phyloP scores from a whole-genome alignment of 2,797 vertebrate genomes.

The Trematomus bernacchii region DNA sequence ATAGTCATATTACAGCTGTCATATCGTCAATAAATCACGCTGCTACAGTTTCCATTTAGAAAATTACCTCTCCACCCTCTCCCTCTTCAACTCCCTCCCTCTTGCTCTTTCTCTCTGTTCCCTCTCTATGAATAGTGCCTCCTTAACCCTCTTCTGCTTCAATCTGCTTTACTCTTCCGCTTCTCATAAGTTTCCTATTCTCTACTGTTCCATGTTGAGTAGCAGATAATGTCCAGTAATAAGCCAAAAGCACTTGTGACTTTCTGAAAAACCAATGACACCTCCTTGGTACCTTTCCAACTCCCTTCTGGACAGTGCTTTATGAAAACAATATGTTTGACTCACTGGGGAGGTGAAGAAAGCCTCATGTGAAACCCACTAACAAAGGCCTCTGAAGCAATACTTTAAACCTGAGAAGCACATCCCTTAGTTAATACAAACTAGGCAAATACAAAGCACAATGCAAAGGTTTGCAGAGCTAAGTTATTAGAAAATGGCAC shows the following conservation, averaged over 20 bases:
- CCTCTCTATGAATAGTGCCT: constrained; percentile 61
- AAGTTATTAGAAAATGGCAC: not conserved
- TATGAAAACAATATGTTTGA: constrained; percentile 35
- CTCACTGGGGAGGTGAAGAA: not conserved
- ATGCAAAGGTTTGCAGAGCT: not conserved
- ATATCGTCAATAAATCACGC: constrained; percentile 80
- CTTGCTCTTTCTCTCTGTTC: constrained; percentile 35
- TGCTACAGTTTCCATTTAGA: constrained; percentile 81
- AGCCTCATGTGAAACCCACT: constrained; percentile 1
- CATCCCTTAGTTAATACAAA: constrained; percentile 18
- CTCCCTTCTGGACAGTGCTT: constrained; percentile 13
- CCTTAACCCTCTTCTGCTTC: constrained; percentile 57
- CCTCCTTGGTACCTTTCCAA: constrained; percentile 18
- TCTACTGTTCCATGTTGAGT: not conserved
- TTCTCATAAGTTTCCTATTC: constrained; percentile 19
- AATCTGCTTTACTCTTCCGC: constrained; percentile 58
- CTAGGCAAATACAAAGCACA: not conserved
- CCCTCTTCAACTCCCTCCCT: constrained; percentile 63
- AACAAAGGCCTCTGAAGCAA: constrained; percentile 8
- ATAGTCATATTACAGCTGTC: constrained; percentile 82
- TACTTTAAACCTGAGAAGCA: not conserved
- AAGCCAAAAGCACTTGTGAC: constrained; percentile 9
- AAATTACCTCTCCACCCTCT: constrained; percentile 80
- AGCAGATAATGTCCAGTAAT: constrained; percentile 25
- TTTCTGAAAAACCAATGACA: constrained; percentile 20